Conservation (phyloP, 2,113 vertebrate genomes). For the rat (Rattus norvegicus) region GRCr8 NC_086020.1:199781501-199782000, state of each 20-base stretch:
- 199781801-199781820: not conserved
- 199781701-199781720: not conserved
- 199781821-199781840: not conserved
- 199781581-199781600: not conserved
- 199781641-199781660: not conserved
- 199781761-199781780: not conserved
- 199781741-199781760: not conserved
- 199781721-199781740: not conserved
- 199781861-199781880: not conserved
- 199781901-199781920: not conserved
- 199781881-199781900: not conserved
- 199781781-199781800: not conserved
- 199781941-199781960: not conserved
- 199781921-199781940: not conserved
- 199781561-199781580: not conserved
- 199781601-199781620: not conserved
- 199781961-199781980: not conserved
- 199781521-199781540: not conserved
- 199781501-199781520: constrained; percentile 3
- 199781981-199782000: not conserved
- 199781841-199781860: not conserved
- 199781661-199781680: not conserved
- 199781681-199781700: not conserved
- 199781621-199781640: not conserved
- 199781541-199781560: not conserved